Percentiles rank a stretch among this genome's conserved stretches.
Evolutionary conservation across 2,113 vertebrate genomes (phyloP).

Genomic region (Hyperoodon ampullatus): DNA sequence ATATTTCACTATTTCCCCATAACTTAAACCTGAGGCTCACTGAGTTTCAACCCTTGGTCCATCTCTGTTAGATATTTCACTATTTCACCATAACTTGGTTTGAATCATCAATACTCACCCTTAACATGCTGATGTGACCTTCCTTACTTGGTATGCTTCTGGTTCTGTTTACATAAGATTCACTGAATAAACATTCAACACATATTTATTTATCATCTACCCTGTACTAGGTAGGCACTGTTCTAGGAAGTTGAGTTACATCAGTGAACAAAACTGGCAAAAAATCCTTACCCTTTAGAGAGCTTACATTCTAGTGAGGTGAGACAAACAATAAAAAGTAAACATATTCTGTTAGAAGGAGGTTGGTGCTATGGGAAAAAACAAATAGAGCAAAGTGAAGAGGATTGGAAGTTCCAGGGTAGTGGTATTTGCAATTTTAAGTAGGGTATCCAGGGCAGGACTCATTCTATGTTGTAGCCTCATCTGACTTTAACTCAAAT

Average conservation of each 20-base stretch:
- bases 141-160: background rate
- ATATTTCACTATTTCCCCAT: background rate
- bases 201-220: background rate
- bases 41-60: background rate
- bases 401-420: background rate
- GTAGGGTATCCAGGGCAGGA: background rate
- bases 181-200: background rate
- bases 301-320: background rate
- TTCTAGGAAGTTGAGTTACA: background rate
- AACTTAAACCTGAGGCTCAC: background rate
- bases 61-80: background rate
- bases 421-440: background rate
- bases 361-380: background rate
- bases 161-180: background rate
- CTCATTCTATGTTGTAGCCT: background rate
- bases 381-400: background rate
- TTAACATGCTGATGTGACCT: background rate
- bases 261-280: background rate
- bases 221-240: background rate
- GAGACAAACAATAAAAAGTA: background rate
- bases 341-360: background rate
- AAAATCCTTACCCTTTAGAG: background rate
- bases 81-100: background rate
- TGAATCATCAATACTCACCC: background rate
- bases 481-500: background rate